Conservation (phyloP, 1,140 invertebrate species). For the Polypedilum pembai region DNA sequence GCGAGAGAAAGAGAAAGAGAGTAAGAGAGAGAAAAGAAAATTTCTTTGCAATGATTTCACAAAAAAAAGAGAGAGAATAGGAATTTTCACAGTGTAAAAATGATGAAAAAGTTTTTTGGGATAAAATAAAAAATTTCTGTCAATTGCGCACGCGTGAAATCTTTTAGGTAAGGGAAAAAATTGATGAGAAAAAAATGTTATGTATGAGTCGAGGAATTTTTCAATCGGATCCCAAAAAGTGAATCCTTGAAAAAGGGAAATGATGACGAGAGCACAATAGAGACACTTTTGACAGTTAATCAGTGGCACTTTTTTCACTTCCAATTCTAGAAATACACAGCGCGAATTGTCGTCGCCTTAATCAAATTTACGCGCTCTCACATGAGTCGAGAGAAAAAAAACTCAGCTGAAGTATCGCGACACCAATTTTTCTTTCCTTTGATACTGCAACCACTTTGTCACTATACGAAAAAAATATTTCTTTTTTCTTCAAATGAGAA, state of each 20-base stretch:
- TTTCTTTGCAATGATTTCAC: not conserved
- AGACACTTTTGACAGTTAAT: not conserved
- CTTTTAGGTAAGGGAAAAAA: too few species aligned
- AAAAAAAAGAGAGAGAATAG: not conserved
- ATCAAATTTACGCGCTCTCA: conserved; percentile 15
- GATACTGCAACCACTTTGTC: conserved; percentile 14
- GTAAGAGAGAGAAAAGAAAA: not conserved
- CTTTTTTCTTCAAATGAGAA: not conserved
- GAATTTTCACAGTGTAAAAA: conserved; percentile 25
- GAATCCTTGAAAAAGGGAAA: too few species aligned
- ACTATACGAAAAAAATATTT: not conserved
- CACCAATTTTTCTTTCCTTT: conserved; percentile 22
- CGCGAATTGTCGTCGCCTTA: not conserved
- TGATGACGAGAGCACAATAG: too few species aligned
- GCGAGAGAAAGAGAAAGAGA: not conserved
- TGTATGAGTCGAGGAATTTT: conserved; percentile 26
- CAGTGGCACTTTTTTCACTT: conserved; percentile 17
- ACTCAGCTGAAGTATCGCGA: not conserved
- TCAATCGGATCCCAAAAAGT: not conserved
- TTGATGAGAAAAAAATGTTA: conserved; percentile 24
- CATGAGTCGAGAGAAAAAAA: not conserved
- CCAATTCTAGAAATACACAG: not conserved
- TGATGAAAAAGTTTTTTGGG: conserved; percentile 7
- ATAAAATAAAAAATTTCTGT: conserved; percentile 20
- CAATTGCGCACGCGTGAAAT: too few species aligned